Conservation (phyloP, 2,113 vertebrate species). For the Pao palembangensis region DNA sequence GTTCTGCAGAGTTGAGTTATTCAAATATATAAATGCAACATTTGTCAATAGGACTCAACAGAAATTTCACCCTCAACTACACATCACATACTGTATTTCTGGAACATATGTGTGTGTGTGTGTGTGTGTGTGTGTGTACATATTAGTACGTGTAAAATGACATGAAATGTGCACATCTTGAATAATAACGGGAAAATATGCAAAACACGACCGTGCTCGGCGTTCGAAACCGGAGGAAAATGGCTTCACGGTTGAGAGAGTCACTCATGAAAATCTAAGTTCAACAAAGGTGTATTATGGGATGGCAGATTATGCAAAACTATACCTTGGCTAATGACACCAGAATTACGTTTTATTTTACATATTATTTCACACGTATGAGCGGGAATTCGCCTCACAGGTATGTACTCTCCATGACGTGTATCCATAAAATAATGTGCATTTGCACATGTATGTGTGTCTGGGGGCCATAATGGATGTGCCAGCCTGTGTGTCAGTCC, state of each 20-base stretch:
- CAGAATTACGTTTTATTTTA: slow-evolving; percentile 5
- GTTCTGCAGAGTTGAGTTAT: neutral
- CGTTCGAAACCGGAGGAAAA: neutral
- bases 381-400: neutral
- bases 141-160: neutral
- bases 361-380: too few relatives aligned
- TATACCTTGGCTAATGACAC: slow-evolving; percentile 37
- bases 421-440: slow-evolving; percentile 1
- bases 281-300: slow-evolving; percentile 1
- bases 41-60: neutral
- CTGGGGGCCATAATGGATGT: neutral
- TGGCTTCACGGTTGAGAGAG: neutral
- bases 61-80: slow-evolving; percentile 9
- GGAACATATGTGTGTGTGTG: too few relatives aligned
- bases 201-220: neutral
- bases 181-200: neutral
- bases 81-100: neutral
- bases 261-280: slow-evolving; percentile 1
- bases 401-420: slow-evolving; percentile 1
- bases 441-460: neutral
- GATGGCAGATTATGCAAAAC: slow-evolving; percentile 40
- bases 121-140: neutral
- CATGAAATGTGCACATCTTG: neutral
- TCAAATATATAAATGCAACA: slow-evolving; percentile 1
- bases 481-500: neutral